Evolutionary conservation across 2,113 vertebrate genomes (phyloP), one percentile per base, ranked within the genome.

Genomic region (Pitta sordida): DNA sequence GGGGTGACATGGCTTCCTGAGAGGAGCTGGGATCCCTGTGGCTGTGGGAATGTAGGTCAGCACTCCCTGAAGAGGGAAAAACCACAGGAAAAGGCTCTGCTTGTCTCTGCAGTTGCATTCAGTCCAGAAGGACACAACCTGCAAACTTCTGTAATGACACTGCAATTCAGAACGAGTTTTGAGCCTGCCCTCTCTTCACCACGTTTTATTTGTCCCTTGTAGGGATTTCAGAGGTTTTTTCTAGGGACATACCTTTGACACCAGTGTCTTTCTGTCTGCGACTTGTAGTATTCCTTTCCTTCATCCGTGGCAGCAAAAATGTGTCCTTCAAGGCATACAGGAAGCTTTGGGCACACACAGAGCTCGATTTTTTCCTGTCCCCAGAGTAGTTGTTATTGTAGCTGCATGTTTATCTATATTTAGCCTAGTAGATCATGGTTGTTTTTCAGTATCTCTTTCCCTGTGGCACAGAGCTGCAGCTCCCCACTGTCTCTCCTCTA

Each of bases 1-100:
- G 18, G 39, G 52, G 9, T 14, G 44, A 6, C 21, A 9, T 0
- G 1, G n/a, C 14, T 41, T 5, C 46, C 59, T 2, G 3, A 9
- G 55, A 13, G n/a, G 43, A 59, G 43, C 64, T n/a, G 55, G 49
- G 27, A 43, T 56, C 27, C 2, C 44, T 10, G 2, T 13, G 51
- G 67, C 39, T 29, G 0, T 1, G 10, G 63, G 18, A 56, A 67
- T 44, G 34, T 21, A 29, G 55, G 41, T 32, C 88, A 74, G 78
- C 46, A 2, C 41, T 30, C 37, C 53, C 32, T 6, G 2, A 41
- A 44, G 46, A 37, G 41, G 18, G 10, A 2, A 10, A 71, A 41
- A 5, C 23, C 5, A 10, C 6, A 24, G 34, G 12, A 7, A 30
- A 22, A 70, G 18, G 15, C 48, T 80, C 48, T n/a, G 55, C 26